Evolutionary conservation across 2,113 vertebrate species (phyloP).

Genomic region (Pteropus alecto): DNA sequence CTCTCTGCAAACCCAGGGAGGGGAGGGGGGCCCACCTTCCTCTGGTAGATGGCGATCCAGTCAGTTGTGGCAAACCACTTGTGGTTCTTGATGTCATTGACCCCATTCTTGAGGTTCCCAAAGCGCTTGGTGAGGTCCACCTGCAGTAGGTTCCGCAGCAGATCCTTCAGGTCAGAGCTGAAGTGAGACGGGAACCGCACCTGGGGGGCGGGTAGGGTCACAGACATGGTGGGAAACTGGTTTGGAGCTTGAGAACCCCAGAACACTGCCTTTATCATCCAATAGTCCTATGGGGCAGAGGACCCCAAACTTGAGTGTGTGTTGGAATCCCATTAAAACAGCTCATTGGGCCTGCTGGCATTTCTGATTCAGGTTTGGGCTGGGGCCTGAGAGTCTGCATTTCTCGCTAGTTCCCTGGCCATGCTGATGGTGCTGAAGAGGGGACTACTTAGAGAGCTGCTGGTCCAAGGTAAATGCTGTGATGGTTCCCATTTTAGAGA

Average conservation of each 20-base stretch:
- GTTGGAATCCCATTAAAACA: neutral
- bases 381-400: neutral
- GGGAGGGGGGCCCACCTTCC: conserved; percentile 78
- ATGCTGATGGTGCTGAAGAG: neutral
- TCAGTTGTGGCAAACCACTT: conserved; percentile 95
- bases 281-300: neutral
- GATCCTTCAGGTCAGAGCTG: conserved; percentile 94
- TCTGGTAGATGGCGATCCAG: conserved; percentile 95
- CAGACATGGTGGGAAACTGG: neutral
- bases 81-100: conserved; percentile 94
- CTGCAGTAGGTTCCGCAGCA: conserved; percentile 94
- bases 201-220: neutral
- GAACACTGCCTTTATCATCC: neutral
- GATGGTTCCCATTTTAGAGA: neutral
- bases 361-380: neutral
- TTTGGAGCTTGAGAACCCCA: neutral
- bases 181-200: conserved; percentile 95
- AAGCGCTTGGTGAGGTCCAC: conserved; percentile 95
- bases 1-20: neutral
- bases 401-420: neutral
- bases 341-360: neutral
- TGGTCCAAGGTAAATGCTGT: neutral
- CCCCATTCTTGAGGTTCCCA: conserved; percentile 94
- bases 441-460: neutral
- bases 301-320: neutral